These are phyloP conservation scores for Cotesia vestalis DNA, from an alignment of 1,140 invertebrate species.

Conservation along the genomic window DNA sequence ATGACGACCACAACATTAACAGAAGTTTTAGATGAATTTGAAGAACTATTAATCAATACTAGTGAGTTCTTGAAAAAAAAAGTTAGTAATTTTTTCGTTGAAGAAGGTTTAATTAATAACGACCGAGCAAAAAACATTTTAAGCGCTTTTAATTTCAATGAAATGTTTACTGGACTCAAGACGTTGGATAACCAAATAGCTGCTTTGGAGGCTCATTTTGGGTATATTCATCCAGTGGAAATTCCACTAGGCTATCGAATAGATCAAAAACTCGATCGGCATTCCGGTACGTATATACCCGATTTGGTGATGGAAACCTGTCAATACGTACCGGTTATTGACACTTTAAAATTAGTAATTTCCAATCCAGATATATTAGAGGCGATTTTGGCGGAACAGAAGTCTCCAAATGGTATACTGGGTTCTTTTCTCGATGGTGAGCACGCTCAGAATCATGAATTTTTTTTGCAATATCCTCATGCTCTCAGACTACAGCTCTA, in stretches of 20 bases:
- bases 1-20: constrained; percentile 14
- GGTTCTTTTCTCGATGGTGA: constrained; percentile 8
- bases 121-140: not conserved
- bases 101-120: not conserved
- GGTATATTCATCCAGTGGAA: constrained; percentile 1
- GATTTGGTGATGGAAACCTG: constrained; percentile 18
- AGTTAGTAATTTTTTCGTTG: constrained; percentile 3
- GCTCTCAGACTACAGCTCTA: constrained; percentile 26
- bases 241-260: not conserved
- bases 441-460: not conserved
- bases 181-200: not conserved
- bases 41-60: constrained; percentile 21
- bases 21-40: constrained; percentile 23
- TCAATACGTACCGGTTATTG: constrained; percentile 24
- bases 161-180: not conserved
- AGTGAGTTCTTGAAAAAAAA: constrained; percentile 1
- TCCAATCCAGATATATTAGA: constrained; percentile 6
- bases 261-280: constrained; percentile 1
- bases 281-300: constrained; percentile 7
- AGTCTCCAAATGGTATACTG: not conserved
- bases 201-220: constrained; percentile 3
- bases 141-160: not conserved
- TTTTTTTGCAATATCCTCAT: not conserved
- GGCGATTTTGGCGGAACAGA: not conserved
- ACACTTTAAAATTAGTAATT: not conserved